Evolutionary conservation across 2,797 vertebrate species (phyloP), one percentile per base, ranked within the genome.

Genomic region (Hozukius guyotensis): DNA sequence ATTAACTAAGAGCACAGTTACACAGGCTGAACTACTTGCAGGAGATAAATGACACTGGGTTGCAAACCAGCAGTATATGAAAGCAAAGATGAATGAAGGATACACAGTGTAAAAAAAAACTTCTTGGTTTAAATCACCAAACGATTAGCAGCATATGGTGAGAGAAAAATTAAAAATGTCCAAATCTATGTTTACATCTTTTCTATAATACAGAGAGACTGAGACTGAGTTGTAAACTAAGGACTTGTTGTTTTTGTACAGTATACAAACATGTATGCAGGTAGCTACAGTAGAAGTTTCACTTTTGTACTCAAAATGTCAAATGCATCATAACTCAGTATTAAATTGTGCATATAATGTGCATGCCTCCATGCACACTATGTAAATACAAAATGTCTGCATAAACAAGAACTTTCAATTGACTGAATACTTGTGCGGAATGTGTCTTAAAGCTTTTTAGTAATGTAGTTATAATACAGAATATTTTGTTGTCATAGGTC

Each of bases 261-360:
- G 93, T 93, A 92, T 92, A 93, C 86, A 92, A 90, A 95, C 90
- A 93, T 94, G 92, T 95, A 94, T 94, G 87, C 93, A 92, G 92
- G 90, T 94, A 91, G 91, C 88, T 87, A 86, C 77, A 83, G 85
- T 93, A 91, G 87, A 94, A 90, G 91, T 94, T 94, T 93, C 93
- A 93, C 91, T 94, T 96, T 95, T 95, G 90, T 95, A 95, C 94
- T 94, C 92, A 92, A 94, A 42, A 91, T 96, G 93, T 96, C 93
- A 94, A 94, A 94, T 93, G 92, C 94, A 93, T 90, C 85, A 92
- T 91, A 92, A 89, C 92, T 94, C 93, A 96, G 94, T 96, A 94
- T 96, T 96, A 95, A 91, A 86, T 87, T 87, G 94, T 96, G 92
- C 94, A 93, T 92, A 88, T 90, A 90, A 46, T 91, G 93, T 94